These are phyloP conservation scores for Cryptus armator DNA, from an alignment of 2,888 invertebrate species.

Conservation along the genomic window DNA sequence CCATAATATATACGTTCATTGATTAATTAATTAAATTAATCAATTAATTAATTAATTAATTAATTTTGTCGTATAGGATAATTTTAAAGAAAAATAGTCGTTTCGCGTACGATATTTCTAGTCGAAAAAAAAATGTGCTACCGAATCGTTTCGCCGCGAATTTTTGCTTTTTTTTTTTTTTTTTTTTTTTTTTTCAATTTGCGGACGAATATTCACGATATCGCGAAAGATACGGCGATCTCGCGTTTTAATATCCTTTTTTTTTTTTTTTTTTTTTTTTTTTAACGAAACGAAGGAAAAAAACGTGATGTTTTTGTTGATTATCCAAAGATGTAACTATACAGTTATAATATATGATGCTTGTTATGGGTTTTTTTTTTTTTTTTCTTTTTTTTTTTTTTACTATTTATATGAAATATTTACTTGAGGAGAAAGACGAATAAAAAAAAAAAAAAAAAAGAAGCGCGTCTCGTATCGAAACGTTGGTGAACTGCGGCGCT, in stretches of 20 bases:
- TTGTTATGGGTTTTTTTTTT: conserved; percentile 66
- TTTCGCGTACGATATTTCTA: conserved; percentile 72
- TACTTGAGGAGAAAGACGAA: neutral
- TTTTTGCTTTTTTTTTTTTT: neutral
- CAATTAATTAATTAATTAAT: neutral
- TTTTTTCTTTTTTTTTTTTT: conserved; percentile 53
- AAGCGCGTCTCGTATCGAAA: conserved; percentile 20
- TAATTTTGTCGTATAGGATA: conserved; percentile 54
- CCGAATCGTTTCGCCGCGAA: conserved; percentile 52
- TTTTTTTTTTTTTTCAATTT: neutral
- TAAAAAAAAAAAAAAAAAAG: conserved; percentile 19
- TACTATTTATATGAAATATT: conserved; percentile 63
- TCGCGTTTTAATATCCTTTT: neutral
- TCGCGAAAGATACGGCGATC: conserved; percentile 12
- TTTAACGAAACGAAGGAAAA: conserved; percentile 58
- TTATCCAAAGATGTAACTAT: conserved; percentile 82
- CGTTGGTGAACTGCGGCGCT: conserved; percentile 5
- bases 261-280: neutral
- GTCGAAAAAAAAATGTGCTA: conserved; percentile 73
- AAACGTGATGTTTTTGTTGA: conserved; percentile 75
- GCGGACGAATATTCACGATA: conserved; percentile 43
- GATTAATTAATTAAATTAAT: conserved; percentile 26
- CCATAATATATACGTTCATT: conserved; percentile 33
- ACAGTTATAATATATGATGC: conserved; percentile 72
- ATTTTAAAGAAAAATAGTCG: conserved; percentile 53